Conservation (phyloP, 2,888 invertebrate genomes). For the Acrobeloides nanus region DNA sequence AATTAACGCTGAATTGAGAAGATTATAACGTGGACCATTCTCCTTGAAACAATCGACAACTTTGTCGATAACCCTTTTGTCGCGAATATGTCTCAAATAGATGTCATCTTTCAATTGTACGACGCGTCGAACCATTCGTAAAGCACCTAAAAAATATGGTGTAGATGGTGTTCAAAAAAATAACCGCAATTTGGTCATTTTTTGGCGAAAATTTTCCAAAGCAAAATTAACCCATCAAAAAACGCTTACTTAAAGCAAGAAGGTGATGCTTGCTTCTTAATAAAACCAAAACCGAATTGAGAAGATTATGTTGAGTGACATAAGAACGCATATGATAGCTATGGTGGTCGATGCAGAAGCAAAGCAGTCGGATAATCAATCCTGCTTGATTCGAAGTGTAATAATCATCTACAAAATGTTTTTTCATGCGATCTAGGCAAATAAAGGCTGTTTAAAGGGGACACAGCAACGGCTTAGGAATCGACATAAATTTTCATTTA, state of each 20-base stretch:
- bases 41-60: conserved; percentile 90
- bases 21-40: conserved; percentile 95
- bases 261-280: conserved; percentile 60
- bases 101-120: conserved; percentile 95
- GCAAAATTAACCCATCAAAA: conserved; percentile 11
- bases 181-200: too few species aligned
- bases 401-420: conserved; percentile 76
- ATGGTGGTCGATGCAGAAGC: conserved; percentile 98
- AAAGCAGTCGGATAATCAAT: conserved; percentile 83
- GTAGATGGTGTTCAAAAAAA: conserved; percentile 8
- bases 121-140: conserved; percentile 92
- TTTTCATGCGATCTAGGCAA: too few species aligned
- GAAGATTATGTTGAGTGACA: conserved; percentile 88
- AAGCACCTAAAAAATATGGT: conserved; percentile 64
- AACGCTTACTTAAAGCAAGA: conserved; percentile 71
- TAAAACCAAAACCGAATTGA: conserved; percentile 79
- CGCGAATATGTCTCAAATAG: conserved; percentile 90
- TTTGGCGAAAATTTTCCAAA: too few species aligned
- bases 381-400: conserved; percentile 87
- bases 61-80: conserved; percentile 85
- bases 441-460: too few species aligned
- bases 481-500: too few species aligned
- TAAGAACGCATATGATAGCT: conserved; percentile 85
- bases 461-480: too few species aligned
- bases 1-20: conserved; percentile 93